phyloP scores from a whole-genome alignment of 2,888 invertebrate species.

The Synergus laeviventris region DNA sequence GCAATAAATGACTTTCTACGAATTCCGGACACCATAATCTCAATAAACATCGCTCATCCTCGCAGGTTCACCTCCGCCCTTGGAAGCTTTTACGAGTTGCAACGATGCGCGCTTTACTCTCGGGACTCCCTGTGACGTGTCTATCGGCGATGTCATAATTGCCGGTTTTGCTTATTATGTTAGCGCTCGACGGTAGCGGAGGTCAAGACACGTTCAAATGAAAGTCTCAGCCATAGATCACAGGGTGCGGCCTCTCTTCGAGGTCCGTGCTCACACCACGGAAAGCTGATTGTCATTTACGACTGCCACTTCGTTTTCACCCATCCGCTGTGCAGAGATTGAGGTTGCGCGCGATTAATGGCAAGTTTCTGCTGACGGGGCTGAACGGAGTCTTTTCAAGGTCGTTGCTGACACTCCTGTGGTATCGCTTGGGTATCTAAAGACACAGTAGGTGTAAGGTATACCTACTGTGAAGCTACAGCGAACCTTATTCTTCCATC shows the following conservation, averaged over 20 bases:
- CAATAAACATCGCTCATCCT: slow-evolving; percentile 69
- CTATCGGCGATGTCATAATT: slow-evolving; percentile 69
- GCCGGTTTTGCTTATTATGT: slow-evolving; percentile 68
- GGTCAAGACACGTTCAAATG: slow-evolving; percentile 53
- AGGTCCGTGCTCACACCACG: slow-evolving; percentile 46
- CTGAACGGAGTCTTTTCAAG: background rate
- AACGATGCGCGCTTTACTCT: slow-evolving; percentile 40
- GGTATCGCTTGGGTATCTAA: background rate
- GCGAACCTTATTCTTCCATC: background rate
- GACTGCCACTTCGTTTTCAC: slow-evolving; percentile 56
- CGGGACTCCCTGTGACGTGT: slow-evolving; percentile 49
- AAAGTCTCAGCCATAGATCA: slow-evolving; percentile 66
- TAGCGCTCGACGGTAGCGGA: slow-evolving; percentile 64
- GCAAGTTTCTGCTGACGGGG: background rate
- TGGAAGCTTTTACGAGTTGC: slow-evolving; percentile 54
- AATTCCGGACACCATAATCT: slow-evolving; percentile 64
- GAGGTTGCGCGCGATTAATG: slow-evolving; percentile 31
- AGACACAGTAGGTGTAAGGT: background rate
- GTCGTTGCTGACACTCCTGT: background rate
- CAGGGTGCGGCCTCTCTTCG: slow-evolving; percentile 49
- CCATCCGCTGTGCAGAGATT: slow-evolving; percentile 23
- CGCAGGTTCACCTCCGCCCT: slow-evolving; percentile 59
- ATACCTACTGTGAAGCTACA: no score
- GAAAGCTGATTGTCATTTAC: slow-evolving; percentile 67
- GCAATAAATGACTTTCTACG: slow-evolving; percentile 63